Evolutionary conservation across 2,113 vertebrate genomes (phyloP).

Genomic region (Propithecus coquereli): DNA sequence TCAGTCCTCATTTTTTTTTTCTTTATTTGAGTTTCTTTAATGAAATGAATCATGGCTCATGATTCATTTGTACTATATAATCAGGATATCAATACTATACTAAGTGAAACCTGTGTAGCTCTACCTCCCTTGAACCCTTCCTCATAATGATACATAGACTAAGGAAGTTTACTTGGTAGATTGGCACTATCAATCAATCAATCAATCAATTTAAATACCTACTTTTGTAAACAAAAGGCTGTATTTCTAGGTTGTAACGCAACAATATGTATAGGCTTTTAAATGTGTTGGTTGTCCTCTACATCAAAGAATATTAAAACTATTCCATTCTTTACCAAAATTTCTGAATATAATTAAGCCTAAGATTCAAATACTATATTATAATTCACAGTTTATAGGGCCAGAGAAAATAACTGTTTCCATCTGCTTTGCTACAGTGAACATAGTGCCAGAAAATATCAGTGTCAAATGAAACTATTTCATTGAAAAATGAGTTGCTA

Average conservation of each 20-base stretch:
- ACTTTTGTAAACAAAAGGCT: constrained; percentile 54
- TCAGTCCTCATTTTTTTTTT: constrained; percentile 30
- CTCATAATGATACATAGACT: constrained; percentile 67
- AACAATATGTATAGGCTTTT: not conserved
- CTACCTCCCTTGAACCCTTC: constrained; percentile 44
- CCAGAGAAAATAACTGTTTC: not conserved
- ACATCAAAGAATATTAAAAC: not conserved
- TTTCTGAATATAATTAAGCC: not conserved
- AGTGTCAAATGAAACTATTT: not conserved
- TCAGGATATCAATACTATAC: constrained; percentile 73
- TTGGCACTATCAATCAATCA: constrained; percentile 75
- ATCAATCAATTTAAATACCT: constrained; percentile 71
- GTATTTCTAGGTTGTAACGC: constrained; percentile 58
- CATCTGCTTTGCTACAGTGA: not conserved
- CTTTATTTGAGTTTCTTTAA: constrained; percentile 69
- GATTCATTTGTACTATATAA: constrained; percentile 75
- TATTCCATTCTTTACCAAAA: not conserved
- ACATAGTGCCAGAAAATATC: not conserved
- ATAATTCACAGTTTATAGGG: not conserved
- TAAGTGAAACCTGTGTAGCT: constrained; percentile 66
- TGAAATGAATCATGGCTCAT: constrained; percentile 71
- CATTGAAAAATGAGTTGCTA: not conserved
- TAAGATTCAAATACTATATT: not conserved
- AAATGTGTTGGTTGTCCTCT: not conserved
- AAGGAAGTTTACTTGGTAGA: constrained; percentile 66